phyloP scores from a whole-genome alignment of 2,113 vertebrate species.

The Myrmecobius fasciatus region DNA sequence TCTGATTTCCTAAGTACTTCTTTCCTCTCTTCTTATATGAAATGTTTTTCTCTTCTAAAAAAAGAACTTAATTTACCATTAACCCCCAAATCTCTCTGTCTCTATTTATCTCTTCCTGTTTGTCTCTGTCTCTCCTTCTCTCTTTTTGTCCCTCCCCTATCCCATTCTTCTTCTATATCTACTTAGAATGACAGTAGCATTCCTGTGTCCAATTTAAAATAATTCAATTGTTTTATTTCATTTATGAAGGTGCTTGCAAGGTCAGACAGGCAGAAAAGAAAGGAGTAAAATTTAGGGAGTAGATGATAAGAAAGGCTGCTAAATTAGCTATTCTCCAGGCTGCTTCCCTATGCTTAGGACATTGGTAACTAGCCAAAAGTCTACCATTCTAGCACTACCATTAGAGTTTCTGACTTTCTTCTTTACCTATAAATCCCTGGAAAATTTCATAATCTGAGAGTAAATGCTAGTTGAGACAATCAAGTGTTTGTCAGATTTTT shows the following conservation, averaged over 20 bases:
- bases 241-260: background rate
- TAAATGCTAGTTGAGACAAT: background rate
- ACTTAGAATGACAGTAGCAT: background rate
- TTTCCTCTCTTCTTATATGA: background rate
- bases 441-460: background rate
- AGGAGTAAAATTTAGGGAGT: too few relatives aligned
- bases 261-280: background rate
- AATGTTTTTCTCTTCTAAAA: background rate
- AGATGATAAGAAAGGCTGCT: too few relatives aligned
- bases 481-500: background rate
- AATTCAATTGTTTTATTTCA: background rate
- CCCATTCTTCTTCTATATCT: background rate
- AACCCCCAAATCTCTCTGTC: background rate
- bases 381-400: background rate
- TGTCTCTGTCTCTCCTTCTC: background rate
- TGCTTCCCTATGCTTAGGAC: fast-evolving
- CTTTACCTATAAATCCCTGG: background rate
- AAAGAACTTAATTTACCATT: background rate
- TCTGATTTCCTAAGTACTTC: background rate
- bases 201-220: background rate
- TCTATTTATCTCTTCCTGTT: background rate
- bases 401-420: background rate
- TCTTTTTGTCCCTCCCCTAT: too few relatives aligned
- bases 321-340: background rate
- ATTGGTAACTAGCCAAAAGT: background rate